These are phyloP conservation scores for Pteria penguin DNA, from an alignment of 2,888 invertebrate species.

Conservation along the genomic window DNA sequence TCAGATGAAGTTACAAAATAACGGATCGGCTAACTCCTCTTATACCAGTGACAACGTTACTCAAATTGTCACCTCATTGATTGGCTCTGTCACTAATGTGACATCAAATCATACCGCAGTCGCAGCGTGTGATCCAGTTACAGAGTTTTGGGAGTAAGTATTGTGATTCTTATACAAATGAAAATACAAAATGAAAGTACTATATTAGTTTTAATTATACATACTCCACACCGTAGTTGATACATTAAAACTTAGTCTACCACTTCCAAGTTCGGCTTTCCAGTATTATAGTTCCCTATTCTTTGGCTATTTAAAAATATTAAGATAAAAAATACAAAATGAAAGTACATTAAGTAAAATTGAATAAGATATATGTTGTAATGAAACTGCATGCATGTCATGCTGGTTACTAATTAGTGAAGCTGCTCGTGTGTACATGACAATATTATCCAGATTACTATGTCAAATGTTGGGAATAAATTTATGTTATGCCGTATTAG, in stretches of 20 bases:
- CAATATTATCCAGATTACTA: neutral
- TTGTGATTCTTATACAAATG: slow-evolving; percentile 5
- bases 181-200: too few relatives aligned
- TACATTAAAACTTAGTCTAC: too few relatives aligned
- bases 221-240: too few relatives aligned
- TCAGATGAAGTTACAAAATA: neutral
- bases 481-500: neutral
- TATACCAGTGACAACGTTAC: slow-evolving; percentile 39
- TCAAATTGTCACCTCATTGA: slow-evolving; percentile 5
- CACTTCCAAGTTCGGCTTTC: too few relatives aligned
- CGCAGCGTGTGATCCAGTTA: slow-evolving; percentile 75
- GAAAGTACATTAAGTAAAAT: too few relatives aligned
- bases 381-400: too few relatives aligned
- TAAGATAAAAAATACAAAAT: too few relatives aligned
- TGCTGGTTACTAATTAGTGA: too few relatives aligned
- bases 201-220: too few relatives aligned
- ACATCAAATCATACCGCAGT: slow-evolving; percentile 53
- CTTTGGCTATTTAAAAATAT: too few relatives aligned
- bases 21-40: neutral
- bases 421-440: neutral
- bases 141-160: slow-evolving; percentile 83
- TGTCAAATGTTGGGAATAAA: neutral
- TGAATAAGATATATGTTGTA: too few relatives aligned
- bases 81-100: neutral
- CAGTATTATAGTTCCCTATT: too few relatives aligned